Conservation (phyloP, 1,140 invertebrate species). For the Polyergus mexicanus region DNA sequence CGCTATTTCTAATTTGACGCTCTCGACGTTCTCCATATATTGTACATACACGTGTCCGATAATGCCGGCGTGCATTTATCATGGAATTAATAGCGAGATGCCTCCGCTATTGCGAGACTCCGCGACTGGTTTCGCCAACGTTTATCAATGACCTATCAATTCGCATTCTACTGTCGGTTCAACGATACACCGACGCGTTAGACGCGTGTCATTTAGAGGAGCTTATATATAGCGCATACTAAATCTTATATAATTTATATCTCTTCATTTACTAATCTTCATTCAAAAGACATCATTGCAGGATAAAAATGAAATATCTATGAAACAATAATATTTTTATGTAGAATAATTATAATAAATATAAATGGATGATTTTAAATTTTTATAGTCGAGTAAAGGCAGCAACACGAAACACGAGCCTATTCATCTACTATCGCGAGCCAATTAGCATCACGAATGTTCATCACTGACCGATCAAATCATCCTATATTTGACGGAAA, state of each 20-base stretch:
- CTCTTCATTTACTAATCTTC: too few species aligned
- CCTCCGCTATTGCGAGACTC: constrained; percentile 51
- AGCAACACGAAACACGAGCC: neutral
- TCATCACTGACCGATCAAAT: constrained; percentile 29
- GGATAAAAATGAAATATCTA: neutral
- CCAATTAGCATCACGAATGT: neutral
- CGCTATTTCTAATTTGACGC: constrained; percentile 60
- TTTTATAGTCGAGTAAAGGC: neutral
- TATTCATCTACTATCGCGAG: neutral
- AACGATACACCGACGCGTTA: constrained; percentile 42
- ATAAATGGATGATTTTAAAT: neutral
- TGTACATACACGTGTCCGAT: constrained; percentile 59
- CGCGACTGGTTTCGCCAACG: constrained; percentile 53
- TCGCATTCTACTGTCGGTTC: constrained; percentile 60
- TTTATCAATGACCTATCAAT: constrained; percentile 71
- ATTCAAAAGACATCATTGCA: neutral
- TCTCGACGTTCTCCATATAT: constrained; percentile 55
- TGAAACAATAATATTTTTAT: neutral
- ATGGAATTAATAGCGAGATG: constrained; percentile 68
- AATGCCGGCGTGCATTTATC: constrained; percentile 64
- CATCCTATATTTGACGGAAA: constrained; percentile 3
- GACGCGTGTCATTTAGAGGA: constrained; percentile 10
- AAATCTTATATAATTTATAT: neutral
- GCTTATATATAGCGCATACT: neutral
- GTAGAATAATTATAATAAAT: neutral